Evolutionary conservation across 2,113 vertebrate genomes (phyloP).

Genomic region (Echinops telfairi): DNA sequence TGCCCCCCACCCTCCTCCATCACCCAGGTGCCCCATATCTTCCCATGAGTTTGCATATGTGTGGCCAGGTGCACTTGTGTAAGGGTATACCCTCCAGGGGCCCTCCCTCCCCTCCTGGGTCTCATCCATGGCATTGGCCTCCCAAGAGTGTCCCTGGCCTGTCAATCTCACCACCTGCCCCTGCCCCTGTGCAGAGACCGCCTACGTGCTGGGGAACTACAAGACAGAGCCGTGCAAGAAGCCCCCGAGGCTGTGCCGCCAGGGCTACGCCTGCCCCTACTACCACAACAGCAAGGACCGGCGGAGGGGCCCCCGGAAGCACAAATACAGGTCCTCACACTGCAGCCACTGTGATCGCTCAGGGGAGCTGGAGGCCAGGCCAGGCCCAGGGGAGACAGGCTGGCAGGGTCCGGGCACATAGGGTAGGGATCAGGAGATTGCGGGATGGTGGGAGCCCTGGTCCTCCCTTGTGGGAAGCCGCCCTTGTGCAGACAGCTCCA

Average conservation of each 20-base stretch:
- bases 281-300: constrained; percentile 99
- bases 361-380: background rate
- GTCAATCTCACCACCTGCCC: constrained; percentile 38
- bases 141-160: background rate
- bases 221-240: constrained; percentile 99
- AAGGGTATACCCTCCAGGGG: background rate
- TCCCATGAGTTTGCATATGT: no score
- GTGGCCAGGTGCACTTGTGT: no score
- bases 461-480: background rate
- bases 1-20: no score
- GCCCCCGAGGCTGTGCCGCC: constrained; percentile 96
- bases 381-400: background rate
- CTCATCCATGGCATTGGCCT: background rate
- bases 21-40: no score
- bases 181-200: constrained; percentile 90
- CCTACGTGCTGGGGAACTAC: constrained; percentile 97
- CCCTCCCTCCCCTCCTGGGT: background rate
- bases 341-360: background rate
- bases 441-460: background rate
- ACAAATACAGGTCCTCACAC: constrained; percentile 95
- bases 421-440: background rate
- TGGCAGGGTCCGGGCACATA: background rate
- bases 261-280: constrained; percentile 98
- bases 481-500: background rate
- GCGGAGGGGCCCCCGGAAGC: constrained; percentile 96